Percentiles rank a stretch among this genome's conserved stretches.
Evolutionary conservation across 2,888 invertebrate genomes (phyloP).

Genomic region (Eutolmus rufibarbis): DNA sequence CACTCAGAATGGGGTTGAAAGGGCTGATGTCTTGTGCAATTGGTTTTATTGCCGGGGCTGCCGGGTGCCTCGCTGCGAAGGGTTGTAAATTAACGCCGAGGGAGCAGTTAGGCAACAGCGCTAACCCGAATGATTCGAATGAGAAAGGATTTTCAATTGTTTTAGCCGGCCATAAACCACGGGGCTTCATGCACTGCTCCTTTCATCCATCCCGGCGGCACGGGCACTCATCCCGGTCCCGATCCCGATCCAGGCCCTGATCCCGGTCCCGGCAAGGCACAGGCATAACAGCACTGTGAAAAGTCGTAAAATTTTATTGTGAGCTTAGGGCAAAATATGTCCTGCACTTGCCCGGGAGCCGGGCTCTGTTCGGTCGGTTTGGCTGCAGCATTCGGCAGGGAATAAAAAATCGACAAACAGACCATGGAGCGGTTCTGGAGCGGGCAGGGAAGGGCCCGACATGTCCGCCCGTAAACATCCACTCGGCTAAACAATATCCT

Average conservation of each 20-base stretch:
- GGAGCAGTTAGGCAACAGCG: slow-evolving; percentile 46
- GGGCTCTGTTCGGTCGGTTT: neutral
- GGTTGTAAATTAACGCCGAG: slow-evolving; percentile 51
- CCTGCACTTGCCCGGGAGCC: slow-evolving; percentile 24
- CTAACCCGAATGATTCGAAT: slow-evolving; percentile 20
- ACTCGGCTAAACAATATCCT: slow-evolving; percentile 37
- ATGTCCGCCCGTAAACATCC: slow-evolving; percentile 10
- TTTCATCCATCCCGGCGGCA: neutral
- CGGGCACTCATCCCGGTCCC: neutral
- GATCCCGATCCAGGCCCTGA: neutral
- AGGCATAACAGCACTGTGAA: slow-evolving; percentile 48
- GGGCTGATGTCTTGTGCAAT: slow-evolving; percentile 47
- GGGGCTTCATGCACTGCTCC: slow-evolving; percentile 5
- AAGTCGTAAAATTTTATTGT: slow-evolving; percentile 59
- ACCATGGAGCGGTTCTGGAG: neutral
- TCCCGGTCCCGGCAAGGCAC: neutral
- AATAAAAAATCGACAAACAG: slow-evolving; percentile 37
- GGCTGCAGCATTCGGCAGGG: slow-evolving; percentile 25
- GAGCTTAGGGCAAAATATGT: slow-evolving; percentile 54
- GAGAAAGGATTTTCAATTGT: slow-evolving; percentile 38
- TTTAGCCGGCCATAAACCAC: slow-evolving; percentile 36
- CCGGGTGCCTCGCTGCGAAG: slow-evolving; percentile 47
- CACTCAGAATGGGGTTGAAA: slow-evolving; percentile 1
- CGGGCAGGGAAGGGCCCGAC: neutral
- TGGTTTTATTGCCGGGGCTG: slow-evolving; percentile 37